These are phyloP conservation scores for Pseudochromis fuscus DNA, from an alignment of 2,797 vertebrate genomes.

Conservation along the genomic window DNA sequence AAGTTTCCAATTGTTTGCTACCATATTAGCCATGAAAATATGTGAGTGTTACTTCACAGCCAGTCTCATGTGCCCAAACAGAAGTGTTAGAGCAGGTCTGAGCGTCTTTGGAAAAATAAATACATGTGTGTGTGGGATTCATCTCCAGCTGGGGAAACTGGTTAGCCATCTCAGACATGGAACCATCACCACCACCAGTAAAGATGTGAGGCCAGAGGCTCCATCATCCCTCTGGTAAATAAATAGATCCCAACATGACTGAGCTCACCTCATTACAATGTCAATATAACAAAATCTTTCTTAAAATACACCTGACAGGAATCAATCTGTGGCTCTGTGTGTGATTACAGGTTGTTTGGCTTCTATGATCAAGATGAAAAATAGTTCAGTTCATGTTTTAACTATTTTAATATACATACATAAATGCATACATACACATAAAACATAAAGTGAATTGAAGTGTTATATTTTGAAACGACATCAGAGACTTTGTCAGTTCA, in stretches of 20 bases:
- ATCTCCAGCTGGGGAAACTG: slow-evolving; percentile 2
- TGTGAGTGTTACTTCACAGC: neutral
- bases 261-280: neutral
- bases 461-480: neutral
- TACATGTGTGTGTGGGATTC: slow-evolving; percentile 2
- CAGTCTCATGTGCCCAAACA: slow-evolving; percentile 14
- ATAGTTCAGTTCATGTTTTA: too few species aligned
- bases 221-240: neutral
- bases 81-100: neutral
- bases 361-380: too few species aligned
- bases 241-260: neutral
- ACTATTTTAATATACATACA: too few species aligned
- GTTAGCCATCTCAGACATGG: neutral
- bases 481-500: slow-evolving; percentile 38
- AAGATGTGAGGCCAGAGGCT: slow-evolving; percentile 8
- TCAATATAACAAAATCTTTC: too few species aligned
- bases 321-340: too few species aligned
- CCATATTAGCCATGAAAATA: neutral
- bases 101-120: slow-evolving; percentile 11
- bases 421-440: too few species aligned
- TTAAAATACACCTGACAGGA: too few species aligned
- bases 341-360: too few species aligned
- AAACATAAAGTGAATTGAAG: neutral
- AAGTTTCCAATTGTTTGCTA: too few species aligned
- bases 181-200: neutral